These are phyloP conservation scores for Chaetodon trifasciatus DNA, from an alignment of 2,797 vertebrate genomes.

Conservation along the genomic window DNA sequence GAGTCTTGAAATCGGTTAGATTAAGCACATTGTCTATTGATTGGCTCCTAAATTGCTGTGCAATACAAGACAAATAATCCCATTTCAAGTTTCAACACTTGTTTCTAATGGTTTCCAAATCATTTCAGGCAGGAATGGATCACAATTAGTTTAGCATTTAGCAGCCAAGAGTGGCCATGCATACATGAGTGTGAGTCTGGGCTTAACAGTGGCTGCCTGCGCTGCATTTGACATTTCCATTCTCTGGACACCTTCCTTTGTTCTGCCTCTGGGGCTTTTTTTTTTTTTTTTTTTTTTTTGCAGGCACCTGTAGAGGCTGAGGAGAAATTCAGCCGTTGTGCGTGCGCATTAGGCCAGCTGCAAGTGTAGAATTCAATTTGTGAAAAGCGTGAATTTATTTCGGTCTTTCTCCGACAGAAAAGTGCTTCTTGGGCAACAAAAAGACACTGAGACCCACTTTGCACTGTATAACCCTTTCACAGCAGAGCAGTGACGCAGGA, in stretches of 20 bases:
- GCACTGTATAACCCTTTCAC: not conserved
- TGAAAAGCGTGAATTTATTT: conserved; percentile 17
- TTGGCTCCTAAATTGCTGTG: conserved; percentile 73
- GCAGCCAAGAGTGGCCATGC: conserved; percentile 67
- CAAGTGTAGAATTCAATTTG: conserved; percentile 37
- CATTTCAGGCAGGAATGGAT: conserved; percentile 74
- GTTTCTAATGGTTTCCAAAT: conserved; percentile 81
- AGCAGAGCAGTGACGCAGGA: not conserved
- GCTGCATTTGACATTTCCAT: conserved; percentile 70
- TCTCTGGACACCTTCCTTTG: conserved; percentile 59
- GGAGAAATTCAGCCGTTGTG: conserved; percentile 24
- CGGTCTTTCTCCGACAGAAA: conserved; percentile 10
- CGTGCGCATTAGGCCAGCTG: conserved; percentile 34
- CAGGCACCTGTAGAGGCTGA: conserved; percentile 45
- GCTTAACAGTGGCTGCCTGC: conserved; percentile 34
- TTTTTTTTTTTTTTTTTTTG: conserved; percentile 23
- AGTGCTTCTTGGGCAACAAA: not conserved
- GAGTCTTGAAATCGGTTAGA: conserved; percentile 74
- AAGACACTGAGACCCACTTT: not conserved
- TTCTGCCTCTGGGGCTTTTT: conserved; percentile 40
- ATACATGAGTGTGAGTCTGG: conserved; percentile 63
- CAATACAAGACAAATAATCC: conserved; percentile 79
- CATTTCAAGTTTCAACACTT: conserved; percentile 79
- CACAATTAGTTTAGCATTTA: conserved; percentile 80
- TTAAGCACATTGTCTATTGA: conserved; percentile 80